phyloP scores from a whole-genome alignment of 2,113 vertebrate genomes.

The Varanus komodoensis region DNA sequence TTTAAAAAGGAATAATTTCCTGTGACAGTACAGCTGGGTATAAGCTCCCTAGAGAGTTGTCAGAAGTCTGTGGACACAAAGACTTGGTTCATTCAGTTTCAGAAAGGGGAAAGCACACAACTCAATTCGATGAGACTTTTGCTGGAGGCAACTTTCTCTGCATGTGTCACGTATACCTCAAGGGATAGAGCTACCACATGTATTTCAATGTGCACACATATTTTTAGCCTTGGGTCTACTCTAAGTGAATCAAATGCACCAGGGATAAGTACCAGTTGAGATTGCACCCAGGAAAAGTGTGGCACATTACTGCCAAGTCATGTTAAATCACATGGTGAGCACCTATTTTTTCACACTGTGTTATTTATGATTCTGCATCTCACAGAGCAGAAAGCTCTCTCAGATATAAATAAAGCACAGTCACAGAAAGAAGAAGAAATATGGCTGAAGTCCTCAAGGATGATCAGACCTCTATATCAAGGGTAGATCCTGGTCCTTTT shows the following conservation, averaged over 20 bases:
- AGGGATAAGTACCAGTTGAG: constrained; percentile 25
- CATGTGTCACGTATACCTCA: constrained; percentile 31
- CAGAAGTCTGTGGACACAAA: neutral
- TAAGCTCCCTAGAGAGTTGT: neutral
- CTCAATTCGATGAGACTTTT: constrained; percentile 39
- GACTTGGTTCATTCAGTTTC: neutral
- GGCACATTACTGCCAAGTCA: constrained; percentile 16
- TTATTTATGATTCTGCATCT: constrained; percentile 45
- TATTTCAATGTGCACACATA: constrained; percentile 18
- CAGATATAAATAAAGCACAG: constrained; percentile 25
- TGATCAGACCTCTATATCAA: neutral
- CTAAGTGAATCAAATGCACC: constrained; percentile 12
- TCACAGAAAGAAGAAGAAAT: constrained; percentile 17
- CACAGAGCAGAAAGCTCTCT: constrained; percentile 28
- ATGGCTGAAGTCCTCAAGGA: constrained; percentile 19
- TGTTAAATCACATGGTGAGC: neutral
- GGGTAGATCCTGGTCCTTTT: no score
- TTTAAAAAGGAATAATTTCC: constrained; percentile 15
- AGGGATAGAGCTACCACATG: constrained; percentile 22
- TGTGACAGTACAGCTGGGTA: neutral
- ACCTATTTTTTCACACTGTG: constrained; percentile 12
- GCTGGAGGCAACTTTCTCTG: constrained; percentile 24
- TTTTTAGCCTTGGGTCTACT: constrained; percentile 17
- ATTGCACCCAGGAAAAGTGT: neutral
- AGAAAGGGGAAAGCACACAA: neutral